A percentile compares a stretch with the other conserved stretches of the same genome.
Evolutionary conservation across 2,113 vertebrate species (phyloP).

Genomic region (Daubentonia madagascariensis): DNA sequence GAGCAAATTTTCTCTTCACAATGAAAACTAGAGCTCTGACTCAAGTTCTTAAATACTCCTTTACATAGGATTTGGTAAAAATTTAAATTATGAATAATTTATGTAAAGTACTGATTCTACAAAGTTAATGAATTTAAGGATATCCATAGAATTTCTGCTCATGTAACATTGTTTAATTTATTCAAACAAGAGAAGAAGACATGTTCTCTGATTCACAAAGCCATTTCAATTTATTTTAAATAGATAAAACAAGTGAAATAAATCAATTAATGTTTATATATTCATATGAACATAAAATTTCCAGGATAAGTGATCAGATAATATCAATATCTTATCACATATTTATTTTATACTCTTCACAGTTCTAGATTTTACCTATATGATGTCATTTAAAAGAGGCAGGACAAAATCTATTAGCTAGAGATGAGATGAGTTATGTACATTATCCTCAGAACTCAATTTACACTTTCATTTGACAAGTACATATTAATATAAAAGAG

Average conservation of each 20-base stretch:
- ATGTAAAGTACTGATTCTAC: neutral
- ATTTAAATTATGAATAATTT: conserved; percentile 43
- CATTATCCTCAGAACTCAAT: neutral
- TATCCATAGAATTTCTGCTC: neutral
- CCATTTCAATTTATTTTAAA: neutral
- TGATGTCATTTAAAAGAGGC: neutral
- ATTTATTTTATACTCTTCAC: neutral
- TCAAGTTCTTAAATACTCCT: neutral
- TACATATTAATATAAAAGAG: neutral
- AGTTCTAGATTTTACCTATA: neutral
- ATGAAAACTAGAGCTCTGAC: neutral
- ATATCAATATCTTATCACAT: neutral
- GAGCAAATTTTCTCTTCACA: conserved; percentile 23
- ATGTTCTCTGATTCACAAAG: neutral
- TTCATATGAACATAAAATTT: neutral
- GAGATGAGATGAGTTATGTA: neutral
- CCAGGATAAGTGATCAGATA: neutral
- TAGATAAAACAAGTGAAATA: neutral
- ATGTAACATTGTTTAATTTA: neutral
- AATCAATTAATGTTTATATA: neutral
- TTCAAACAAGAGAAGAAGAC: neutral
- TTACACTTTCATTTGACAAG: neutral
- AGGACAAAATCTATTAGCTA: neutral
- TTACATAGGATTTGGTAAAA: conserved; percentile 10
- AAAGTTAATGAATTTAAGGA: conserved; percentile 48